These are phyloP conservation scores for Corythucha ciliata DNA, from an alignment of 2,888 invertebrate genomes.

Conservation along the genomic window DNA sequence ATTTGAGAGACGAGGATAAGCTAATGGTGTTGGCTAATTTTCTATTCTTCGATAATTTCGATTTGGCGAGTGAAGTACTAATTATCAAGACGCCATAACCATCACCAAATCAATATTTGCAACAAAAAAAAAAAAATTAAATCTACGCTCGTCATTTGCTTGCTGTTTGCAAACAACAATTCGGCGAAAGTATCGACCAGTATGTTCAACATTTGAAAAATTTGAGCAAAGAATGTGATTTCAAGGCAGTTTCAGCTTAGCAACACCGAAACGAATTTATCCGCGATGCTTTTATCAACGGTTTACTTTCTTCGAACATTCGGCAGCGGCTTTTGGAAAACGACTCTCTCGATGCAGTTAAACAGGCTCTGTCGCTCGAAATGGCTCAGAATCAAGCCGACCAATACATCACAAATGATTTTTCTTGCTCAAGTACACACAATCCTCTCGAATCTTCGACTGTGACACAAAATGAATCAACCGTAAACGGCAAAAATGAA, in stretches of 20 bases:
- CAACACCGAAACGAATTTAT: constrained; percentile 10
- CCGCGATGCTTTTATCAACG: constrained; percentile 11
- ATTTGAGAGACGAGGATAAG: constrained; percentile 6
- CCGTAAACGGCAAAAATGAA: background rate
- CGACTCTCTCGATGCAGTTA: background rate
- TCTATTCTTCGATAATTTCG: constrained; percentile 3
- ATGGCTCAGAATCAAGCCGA: background rate
- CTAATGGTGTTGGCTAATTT: constrained; percentile 13
- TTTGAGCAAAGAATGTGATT: constrained; percentile 15
- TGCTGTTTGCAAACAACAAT: background rate
- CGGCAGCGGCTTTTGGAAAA: constrained; percentile 9
- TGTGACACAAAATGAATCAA: background rate
- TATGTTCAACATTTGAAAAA: constrained; percentile 16
- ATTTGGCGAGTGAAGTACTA: constrained; percentile 6
- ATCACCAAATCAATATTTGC: constrained; percentile 3
- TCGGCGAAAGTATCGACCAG: constrained; percentile 5
- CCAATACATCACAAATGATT: background rate
- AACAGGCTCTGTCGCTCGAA: constrained; percentile 1
- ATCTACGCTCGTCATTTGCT: constrained; percentile 13
- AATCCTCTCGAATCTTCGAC: background rate
- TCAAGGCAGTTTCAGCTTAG: constrained; percentile 15
- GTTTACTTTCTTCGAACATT: constrained; percentile 6
- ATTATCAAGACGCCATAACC: background rate
- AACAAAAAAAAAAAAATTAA: constrained; percentile 14
- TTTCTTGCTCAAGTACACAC: background rate